These are phyloP conservation scores for Hippocampus barbouri DNA, from an alignment of 2,113 vertebrate genomes.

Conservation along the genomic window DNA sequence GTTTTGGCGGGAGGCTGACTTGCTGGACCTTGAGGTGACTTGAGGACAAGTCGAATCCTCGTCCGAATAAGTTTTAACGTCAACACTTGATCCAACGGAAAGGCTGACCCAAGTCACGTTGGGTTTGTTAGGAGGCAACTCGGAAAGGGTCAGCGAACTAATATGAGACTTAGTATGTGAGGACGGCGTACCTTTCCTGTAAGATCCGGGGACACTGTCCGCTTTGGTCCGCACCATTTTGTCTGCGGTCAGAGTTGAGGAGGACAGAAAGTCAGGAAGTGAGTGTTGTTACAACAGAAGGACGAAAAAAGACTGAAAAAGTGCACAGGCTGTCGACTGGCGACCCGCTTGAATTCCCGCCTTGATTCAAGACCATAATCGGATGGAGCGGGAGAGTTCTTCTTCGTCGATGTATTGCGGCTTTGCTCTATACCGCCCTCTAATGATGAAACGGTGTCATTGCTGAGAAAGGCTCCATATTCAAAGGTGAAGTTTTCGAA, in stretches of 20 bases:
- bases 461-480: background rate
- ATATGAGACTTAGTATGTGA: too few relatives aligned
- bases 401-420: conserved; percentile 17
- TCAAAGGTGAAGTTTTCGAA: too few relatives aligned
- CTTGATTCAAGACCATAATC: conserved; percentile 41
- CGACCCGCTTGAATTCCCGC: conserved; percentile 25
- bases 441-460: rapidly evolving
- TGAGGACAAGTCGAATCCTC: background rate
- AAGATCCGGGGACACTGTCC: conserved; percentile 64
- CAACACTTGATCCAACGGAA: background rate
- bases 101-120: background rate
- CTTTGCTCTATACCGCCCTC: background rate
- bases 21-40: too few relatives aligned
- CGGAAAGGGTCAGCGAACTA: background rate
- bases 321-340: background rate
- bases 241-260: background rate
- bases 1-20: too few relatives aligned
- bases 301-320: background rate
- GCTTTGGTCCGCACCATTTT: conserved; percentile 72
- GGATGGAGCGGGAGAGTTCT: conserved; percentile 50
- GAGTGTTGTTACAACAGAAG: background rate
- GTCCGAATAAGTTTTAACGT: background rate
- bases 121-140: background rate
- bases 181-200: conserved; percentile 64
- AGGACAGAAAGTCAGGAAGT: background rate